phyloP scores from a whole-genome alignment of 2,113 vertebrate species.

The Protobothrops mucrosquamatus region DNA sequence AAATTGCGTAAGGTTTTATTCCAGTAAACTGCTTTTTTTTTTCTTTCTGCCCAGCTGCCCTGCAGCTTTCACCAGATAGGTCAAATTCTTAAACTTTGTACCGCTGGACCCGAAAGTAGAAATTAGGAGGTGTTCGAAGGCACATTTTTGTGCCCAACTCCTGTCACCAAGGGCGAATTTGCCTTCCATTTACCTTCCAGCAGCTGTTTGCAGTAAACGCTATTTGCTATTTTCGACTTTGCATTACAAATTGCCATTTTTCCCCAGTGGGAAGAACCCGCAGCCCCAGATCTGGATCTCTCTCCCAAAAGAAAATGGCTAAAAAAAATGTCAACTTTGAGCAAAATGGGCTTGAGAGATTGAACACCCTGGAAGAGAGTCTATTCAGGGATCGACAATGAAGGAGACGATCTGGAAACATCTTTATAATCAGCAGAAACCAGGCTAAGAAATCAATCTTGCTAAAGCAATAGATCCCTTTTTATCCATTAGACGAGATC shows the following conservation, averaged over 20 bases:
- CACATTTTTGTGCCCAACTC: not conserved
- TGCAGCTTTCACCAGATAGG: not conserved
- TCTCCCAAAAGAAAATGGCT: not conserved
- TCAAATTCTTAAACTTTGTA: not conserved
- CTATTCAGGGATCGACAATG: not conserved
- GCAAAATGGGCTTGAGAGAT: not conserved
- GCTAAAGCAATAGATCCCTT: not conserved
- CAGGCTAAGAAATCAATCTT: not conserved
- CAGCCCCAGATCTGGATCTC: not conserved
- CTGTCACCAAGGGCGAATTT: not conserved
- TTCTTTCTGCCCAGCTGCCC: not conserved
- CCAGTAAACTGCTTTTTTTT: not conserved
- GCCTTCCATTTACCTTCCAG: not conserved
- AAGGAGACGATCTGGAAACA: not conserved
- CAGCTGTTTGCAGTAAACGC: not conserved
- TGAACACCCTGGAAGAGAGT: not conserved
- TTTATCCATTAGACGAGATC: no score
- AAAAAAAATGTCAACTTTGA: not conserved
- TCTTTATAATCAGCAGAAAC: not conserved
- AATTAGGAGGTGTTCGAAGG: not conserved
- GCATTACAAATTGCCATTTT: not conserved
- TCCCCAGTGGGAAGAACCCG: not conserved
- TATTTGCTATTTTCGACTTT: no score
- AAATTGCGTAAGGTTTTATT: not conserved
- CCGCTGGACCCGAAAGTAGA: not conserved